A percentile compares a stretch with the other conserved stretches of the same genome.
These are phyloP conservation scores for Budorcas taxicolor DNA, from an alignment of 2,113 vertebrate species.

Conservation along the genomic window DNA sequence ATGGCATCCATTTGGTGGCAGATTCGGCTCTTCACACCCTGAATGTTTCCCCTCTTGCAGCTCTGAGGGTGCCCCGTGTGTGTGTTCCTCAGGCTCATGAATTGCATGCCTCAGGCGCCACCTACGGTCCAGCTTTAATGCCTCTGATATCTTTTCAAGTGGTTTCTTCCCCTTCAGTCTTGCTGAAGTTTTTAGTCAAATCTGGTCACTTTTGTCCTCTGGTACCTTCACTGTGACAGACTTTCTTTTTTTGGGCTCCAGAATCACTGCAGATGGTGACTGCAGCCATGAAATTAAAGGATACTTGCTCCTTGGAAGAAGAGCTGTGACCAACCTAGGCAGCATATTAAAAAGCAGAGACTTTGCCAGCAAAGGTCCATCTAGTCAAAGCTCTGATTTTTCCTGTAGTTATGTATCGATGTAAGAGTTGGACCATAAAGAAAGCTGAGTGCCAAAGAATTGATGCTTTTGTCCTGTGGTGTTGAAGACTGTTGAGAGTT, in stretches of 20 bases:
- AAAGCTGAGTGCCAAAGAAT: neutral
- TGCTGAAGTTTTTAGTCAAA: neutral
- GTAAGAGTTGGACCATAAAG: neutral
- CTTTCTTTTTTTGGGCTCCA: neutral
- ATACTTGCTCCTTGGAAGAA: neutral
- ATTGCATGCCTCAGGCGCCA: rapidly evolving
- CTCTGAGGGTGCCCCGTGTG: rapidly evolving
- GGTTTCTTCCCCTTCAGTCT: neutral
- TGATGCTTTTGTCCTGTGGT: neutral
- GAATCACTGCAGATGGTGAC: neutral
- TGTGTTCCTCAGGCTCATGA: neutral
- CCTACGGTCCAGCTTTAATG: rapidly evolving
- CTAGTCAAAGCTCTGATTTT: neutral
- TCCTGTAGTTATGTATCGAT: neutral
- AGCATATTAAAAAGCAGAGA: neutral
- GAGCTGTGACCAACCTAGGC: neutral
- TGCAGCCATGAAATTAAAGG: neutral
- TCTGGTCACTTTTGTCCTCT: neutral
- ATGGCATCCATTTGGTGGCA: neutral
- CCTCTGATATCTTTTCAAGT: neutral
- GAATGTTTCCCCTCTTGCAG: neutral
- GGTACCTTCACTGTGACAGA: neutral
- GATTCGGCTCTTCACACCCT: neutral
- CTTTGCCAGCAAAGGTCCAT: neutral
- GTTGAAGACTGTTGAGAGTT: neutral